These are phyloP conservation scores for Meda fulgida DNA, from an alignment of 2,797 vertebrate species.

Conservation along the genomic window DNA sequence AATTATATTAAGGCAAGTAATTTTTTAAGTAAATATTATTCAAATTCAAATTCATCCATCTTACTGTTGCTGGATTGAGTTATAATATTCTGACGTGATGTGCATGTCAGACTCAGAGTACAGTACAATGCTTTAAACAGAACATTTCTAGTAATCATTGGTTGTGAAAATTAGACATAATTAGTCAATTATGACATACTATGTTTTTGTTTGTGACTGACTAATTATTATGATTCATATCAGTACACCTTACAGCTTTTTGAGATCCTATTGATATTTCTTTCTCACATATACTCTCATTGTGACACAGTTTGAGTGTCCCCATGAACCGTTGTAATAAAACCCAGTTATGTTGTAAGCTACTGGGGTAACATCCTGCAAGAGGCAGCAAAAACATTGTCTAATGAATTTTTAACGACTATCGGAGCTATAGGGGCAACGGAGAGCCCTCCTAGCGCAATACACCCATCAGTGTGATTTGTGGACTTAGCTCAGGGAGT, in stretches of 20 bases:
- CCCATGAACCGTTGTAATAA: conserved; percentile 68
- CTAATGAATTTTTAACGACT: conserved; percentile 79
- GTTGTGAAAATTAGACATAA: background rate
- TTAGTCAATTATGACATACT: background rate
- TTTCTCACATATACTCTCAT: background rate
- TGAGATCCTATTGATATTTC: background rate
- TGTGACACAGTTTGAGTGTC: conserved; percentile 59
- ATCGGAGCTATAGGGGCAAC: conserved; percentile 50
- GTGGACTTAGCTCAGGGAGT: conserved; percentile 75
- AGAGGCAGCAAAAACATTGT: conserved; percentile 72
- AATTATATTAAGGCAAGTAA: background rate
- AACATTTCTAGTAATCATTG: background rate
- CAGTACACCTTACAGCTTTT: background rate
- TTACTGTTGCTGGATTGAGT: background rate
- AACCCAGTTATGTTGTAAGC: conserved; percentile 66
- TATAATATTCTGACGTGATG: background rate
- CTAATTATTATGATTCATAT: background rate
- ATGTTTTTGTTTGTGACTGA: background rate
- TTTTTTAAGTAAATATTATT: background rate
- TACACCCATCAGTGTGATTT: conserved; percentile 72
- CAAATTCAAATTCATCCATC: background rate
- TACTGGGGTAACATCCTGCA: conserved; percentile 70
- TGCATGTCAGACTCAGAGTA: background rate
- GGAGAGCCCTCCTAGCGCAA: conserved; percentile 54
- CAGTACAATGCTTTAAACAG: background rate